Evolutionary conservation across 2,113 vertebrate genomes (phyloP).

Genomic region (Recurvirostra avosetta): DNA sequence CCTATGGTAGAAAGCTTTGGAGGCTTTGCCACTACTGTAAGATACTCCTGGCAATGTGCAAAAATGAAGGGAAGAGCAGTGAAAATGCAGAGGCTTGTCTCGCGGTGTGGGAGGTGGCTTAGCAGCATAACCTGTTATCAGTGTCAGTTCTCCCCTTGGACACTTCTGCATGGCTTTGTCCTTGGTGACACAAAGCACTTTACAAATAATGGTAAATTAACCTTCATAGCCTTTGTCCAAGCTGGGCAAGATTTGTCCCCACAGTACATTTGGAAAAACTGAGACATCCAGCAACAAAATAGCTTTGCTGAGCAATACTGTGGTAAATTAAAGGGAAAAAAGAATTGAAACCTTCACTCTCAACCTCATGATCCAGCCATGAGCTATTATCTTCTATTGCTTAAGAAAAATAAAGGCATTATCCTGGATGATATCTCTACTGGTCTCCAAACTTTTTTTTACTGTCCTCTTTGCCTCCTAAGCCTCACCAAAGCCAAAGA

Average conservation of each 20-base stretch:
- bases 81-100: background rate
- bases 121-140: background rate
- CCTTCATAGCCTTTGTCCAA: background rate
- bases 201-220: background rate
- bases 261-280: background rate
- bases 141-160: background rate
- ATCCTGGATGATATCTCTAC: background rate
- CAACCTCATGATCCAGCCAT: background rate
- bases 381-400: background rate
- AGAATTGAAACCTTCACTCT: background rate
- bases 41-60: background rate
- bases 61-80: background rate
- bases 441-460: background rate
- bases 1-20: too few species aligned
- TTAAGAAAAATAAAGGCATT: background rate
- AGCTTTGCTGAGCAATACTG: background rate
- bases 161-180: background rate
- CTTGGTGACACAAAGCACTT: background rate
- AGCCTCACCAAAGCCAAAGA: background rate
- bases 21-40: background rate
- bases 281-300: background rate
- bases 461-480: background rate
- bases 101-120: background rate
- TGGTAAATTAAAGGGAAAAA: background rate
- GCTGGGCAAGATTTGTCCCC: background rate